Percentiles rank a stretch among this genome's conserved stretches.
Evolutionary conservation across 2,797 vertebrate genomes (phyloP).

Genomic region (Sardinella longiceps): DNA sequence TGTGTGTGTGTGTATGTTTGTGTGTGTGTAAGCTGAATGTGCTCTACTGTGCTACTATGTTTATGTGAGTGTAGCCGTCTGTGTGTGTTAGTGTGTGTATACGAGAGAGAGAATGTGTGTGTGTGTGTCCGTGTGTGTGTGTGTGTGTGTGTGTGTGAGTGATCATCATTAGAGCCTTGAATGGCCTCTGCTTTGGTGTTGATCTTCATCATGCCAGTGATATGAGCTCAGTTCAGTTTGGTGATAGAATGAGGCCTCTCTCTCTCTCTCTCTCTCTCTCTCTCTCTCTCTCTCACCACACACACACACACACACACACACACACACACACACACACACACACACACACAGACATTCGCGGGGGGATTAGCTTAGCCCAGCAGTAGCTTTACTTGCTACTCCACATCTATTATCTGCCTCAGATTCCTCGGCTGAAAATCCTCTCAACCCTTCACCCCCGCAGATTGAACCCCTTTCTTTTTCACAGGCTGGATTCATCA

Average conservation of each 20-base stretch:
- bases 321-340: constrained; percentile 11
- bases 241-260: background rate
- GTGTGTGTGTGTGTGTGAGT: background rate
- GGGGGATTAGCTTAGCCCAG: background rate
- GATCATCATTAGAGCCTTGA: background rate
- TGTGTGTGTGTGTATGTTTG: background rate
- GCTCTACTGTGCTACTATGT: no score
- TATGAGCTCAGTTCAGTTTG: background rate
- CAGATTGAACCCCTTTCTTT: constrained; percentile 15
- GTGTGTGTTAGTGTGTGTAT: no score
- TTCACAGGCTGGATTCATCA: background rate
- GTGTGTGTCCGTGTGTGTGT: background rate
- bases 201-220: background rate
- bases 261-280: background rate
- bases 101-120: background rate
- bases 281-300: background rate
- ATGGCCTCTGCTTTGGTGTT: background rate
- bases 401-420: background rate
- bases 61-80: no score
- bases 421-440: constrained; percentile 19
- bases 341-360: constrained; percentile 10
- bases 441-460: constrained; percentile 21
- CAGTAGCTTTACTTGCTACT: constrained; percentile 21
- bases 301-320: background rate
- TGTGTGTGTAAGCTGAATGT: background rate